Base-by-base conservation (phyloP, 2,888 invertebrate species). In the Plemyria rubiginata region DNA sequence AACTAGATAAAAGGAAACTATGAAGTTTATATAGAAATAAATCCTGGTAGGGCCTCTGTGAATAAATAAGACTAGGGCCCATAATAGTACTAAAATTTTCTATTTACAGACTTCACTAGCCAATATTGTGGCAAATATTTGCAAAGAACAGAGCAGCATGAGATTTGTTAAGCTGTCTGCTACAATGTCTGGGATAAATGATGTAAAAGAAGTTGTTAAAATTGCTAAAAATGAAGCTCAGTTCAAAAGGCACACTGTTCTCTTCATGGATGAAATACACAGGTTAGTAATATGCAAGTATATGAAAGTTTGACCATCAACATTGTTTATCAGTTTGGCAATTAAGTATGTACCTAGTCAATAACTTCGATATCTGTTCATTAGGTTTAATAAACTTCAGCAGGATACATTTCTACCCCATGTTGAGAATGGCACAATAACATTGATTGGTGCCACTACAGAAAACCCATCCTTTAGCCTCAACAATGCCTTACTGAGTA, bases 251-350 rank as follows among this genome's bases (percentile, higher is more conserved):
- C 94, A 94, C 72, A 97, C 97, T 22, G 93, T 97, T 36, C 87
- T 97, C 13, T 97, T 97, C 77, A 95, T 97, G 95, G 97, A 97
- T 92, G 97, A 97, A 90, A 97, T 97, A 74, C 97, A 97, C 82
- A 94, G 92, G 92, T n/a, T n/a, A n/a, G n/a, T n/a, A n/a, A n/a
- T 90, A 51, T 1, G 12, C 13, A 13, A 38, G 11, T 38, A 38
- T 22, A 45, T 15, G 9, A 16, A 36, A 4, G 28, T 13, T 11
- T 45, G 41, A 41, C 41, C n/a, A 13, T n/a, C 13, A 4, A 13
- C n/a, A n/a, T n/a, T n/a, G n/a, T 13, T 13, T 41, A 6, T 11
- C 11, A 11, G 36, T 38, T 38, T 11, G 11, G 36, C 36, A 38
- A 38, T 38, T 3, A 38, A 11, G 36, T 38, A n/a, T n/a, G n/a